Base-by-base conservation (phyloP, 2,797 vertebrate species). In the Chloroceryle inda region DNA sequence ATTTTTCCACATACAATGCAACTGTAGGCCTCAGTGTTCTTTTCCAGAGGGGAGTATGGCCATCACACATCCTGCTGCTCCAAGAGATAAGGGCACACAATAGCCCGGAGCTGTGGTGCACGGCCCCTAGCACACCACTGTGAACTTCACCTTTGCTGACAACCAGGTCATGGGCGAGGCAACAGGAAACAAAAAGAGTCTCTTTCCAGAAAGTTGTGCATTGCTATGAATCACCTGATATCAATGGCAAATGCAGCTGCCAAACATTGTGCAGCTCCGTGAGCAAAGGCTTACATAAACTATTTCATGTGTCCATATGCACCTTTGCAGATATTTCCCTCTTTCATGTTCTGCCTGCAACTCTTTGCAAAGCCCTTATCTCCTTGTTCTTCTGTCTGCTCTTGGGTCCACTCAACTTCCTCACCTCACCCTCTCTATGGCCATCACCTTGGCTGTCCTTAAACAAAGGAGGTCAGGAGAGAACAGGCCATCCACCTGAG, bases 31-130 rank as follows among this genome's bases (percentile, higher is more conserved):
- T 88, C 38, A 18, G 33, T 4, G 3, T 84, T 20, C 77, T 92
- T 88, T 95, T 94, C 63, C 89, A 94, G 63, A 86, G 85, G 45
- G 83, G 49, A 84, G 26, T 4, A 94, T 33, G 44, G 67, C 83
- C 76, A 92, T 81, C 52, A 59, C n/a, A 82, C 67, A 96, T 87
- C 89, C 95, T 95, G 88, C 91, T 92, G 94, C 50, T 82, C 44
- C 47, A 21, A 75, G 40, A 96, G 87, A 96, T 96, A 96, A 96
- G 58, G 63, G 37, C 33, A 63, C 37, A 79, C 76, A 91, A 85
- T 75, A 92, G 64, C 33, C 22, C 1, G 1, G 62, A 63, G 63
- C 42, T 3, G 3, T 14, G 24, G 62, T 59, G 73, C 52, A 33
- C 66, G 68, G 85, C 12, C 55, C 47, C n/a, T 10, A 66, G 83